Conservation (phyloP, 2,113 vertebrate genomes). For the Oryzias curvinotus region DNA sequence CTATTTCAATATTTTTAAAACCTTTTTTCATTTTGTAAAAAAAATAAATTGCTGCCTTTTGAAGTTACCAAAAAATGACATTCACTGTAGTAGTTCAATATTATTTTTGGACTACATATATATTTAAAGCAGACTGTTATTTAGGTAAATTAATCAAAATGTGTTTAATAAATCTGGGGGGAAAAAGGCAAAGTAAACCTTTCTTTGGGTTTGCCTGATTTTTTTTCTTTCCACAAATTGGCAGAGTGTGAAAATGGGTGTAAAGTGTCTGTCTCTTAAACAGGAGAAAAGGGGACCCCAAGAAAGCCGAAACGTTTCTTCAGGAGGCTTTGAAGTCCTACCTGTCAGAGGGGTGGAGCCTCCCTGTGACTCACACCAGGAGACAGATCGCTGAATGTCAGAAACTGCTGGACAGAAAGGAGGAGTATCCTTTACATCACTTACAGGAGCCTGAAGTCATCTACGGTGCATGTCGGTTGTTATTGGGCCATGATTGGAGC, state of each 20-base stretch:
- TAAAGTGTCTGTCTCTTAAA: conserved; percentile 13
- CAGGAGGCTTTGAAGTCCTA: conserved; percentile 92
- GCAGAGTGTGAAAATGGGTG: background rate
- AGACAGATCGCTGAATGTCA: conserved; percentile 94
- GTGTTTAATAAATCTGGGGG: no score
- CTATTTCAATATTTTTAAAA: no score
- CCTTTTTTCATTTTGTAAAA: no score
- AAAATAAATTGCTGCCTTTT: no score
- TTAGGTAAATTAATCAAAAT: no score
- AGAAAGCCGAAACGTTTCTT: conserved; percentile 87
- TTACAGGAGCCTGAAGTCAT: background rate
- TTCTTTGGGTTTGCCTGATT: no score
- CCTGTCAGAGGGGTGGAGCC: conserved; percentile 88
- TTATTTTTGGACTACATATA: no score
- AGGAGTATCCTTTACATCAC: conserved; percentile 89
- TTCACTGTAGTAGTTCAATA: no score
- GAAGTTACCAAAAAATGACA: no score
- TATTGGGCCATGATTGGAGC: background rate
- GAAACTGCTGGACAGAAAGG: conserved; percentile 86
- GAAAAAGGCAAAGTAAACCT: no score
- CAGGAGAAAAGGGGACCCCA: conserved; percentile 91
- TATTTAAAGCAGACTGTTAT: no score
- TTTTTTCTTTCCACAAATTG: background rate
- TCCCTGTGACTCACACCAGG: conserved; percentile 91
- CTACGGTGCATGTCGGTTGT: background rate